phyloP scores from a whole-genome alignment of 2,113 vertebrate genomes.

The Acanthochromis polyacanthus region DNA sequence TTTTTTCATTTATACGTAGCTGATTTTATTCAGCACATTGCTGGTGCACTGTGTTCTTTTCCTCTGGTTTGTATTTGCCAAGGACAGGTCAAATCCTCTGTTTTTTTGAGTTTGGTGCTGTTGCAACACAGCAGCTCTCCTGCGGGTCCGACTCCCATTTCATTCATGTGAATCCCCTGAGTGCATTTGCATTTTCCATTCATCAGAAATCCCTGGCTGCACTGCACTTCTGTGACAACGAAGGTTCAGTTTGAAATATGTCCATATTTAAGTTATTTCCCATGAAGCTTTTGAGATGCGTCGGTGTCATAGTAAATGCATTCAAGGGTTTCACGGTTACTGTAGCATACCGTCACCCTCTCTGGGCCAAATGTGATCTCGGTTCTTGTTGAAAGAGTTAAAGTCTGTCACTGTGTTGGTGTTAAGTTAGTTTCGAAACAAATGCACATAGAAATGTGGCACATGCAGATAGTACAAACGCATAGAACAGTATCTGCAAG shows the following conservation, averaged over 20 bases:
- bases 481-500: no score
- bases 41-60: not conserved
- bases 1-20: conserved; percentile 30
- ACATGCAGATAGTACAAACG: no score
- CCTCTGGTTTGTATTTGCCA: not conserved
- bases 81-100: no score
- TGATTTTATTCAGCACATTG: conserved; percentile 22
- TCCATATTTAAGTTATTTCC: not conserved
- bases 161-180: conserved; percentile 28
- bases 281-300: conserved; percentile 4
- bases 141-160: not conserved
- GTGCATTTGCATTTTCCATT: conserved; percentile 34
- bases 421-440: no score
- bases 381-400: no score
- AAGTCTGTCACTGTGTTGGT: no score
- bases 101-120: no score
- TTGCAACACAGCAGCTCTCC: conserved; percentile 1
- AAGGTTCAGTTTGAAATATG: conserved; percentile 24
- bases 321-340: no score
- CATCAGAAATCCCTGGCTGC: conserved; percentile 29
- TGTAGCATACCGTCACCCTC: no score
- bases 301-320: no score
- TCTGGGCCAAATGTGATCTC: no score
- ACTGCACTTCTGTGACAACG: conserved; percentile 4
- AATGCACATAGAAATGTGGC: no score